Evolutionary conservation across 2,888 invertebrate genomes (phyloP), one percentile per base, ranked within the genome.

Genomic region (Steinernema carpocapsae): DNA sequence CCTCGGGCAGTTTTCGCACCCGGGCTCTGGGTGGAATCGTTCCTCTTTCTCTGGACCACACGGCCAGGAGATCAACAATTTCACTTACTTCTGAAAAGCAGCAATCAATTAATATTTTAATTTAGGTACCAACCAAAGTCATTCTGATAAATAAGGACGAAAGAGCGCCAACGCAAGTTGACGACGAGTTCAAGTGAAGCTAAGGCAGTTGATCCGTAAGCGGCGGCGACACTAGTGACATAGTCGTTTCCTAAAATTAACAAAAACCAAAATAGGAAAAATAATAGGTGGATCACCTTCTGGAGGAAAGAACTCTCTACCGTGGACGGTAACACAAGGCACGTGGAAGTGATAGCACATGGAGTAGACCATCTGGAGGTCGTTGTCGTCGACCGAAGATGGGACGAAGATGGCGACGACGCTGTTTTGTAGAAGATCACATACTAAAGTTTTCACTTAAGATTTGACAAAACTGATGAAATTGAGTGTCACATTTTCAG

Each of bases 271-370:
- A 22, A 70, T 6, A 76, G 24, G 24, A 10, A 32, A 19, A 32
- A 37, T 76, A 29, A 4, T 0, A 37, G n/a, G 26, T 26, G 22
- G 12, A 26, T 64, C 0, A 77, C 74, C 43, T 71, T 73, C 24
- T 51, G 72, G 46, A 71, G 52, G 32, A 52, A 77, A 46, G 26
- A 10, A 48, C 74, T 77, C n/a, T 43, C 76, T 48, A 17, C 74
- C 70, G 70, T 46, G 72, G n/a, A 76, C 43, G 45, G 77, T 75
- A n/a, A 83, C 71, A 64, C 84, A 80, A 24, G 82, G 79, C 42
- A 82, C 72, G 70, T 79, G 79, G 51, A 84, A 83, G 48, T 82
- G 84, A 74, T 85, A 82, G 73, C 85, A 85, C 85, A 86, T 86
- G 22, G 82, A 82, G 70, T 79, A 80, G 76, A 80, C 76, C 26